A percentile compares a stretch with the other conserved stretches of the same genome.
Conservation (phyloP, 2,888 invertebrate species). For the Linnaemya tessellans region DNA sequence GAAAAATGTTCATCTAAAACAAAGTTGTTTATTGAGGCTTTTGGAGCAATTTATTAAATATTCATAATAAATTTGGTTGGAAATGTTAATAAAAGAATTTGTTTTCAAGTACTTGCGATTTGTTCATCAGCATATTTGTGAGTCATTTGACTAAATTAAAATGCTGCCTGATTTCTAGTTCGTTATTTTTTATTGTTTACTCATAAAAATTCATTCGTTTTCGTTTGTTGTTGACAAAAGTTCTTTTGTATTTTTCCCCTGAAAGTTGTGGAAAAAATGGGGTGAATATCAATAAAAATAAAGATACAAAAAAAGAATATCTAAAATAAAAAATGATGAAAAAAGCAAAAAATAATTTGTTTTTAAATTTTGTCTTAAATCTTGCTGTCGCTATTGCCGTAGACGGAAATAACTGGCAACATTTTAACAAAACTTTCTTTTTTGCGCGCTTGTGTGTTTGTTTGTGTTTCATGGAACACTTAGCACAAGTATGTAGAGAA, state of each 20-base stretch:
- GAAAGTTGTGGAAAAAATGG: not conserved
- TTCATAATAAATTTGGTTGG: slow-evolving; percentile 40
- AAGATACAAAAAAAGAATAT: not conserved
- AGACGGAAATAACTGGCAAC: slow-evolving; percentile 32
- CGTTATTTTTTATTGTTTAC: slow-evolving; percentile 55
- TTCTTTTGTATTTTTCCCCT: not conserved
- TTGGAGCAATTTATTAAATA: slow-evolving; percentile 16
- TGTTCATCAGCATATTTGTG: slow-evolving; percentile 4
- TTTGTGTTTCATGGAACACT: slow-evolving; percentile 17
- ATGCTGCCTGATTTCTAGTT: slow-evolving; percentile 32
- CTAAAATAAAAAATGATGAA: not conserved
- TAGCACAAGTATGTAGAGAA: not conserved
- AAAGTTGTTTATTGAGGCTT: not conserved
- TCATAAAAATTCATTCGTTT: slow-evolving; percentile 50
- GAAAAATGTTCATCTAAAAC: not conserved
- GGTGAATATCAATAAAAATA: not conserved
- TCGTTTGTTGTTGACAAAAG: slow-evolving; percentile 42
- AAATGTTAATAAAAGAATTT: not conserved
- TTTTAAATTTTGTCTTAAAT: slow-evolving; percentile 48
- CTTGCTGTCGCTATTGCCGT: not conserved
- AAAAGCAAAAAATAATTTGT: slow-evolving; percentile 30
- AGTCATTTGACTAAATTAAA: slow-evolving; percentile 26
- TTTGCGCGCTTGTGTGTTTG: not conserved
- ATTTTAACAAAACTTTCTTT: slow-evolving; percentile 22
- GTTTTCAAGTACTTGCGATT: not conserved